Evolutionary conservation across 1,140 invertebrate species (phyloP), one percentile per base, ranked within the genome.

Genomic region (Dinoponera quadriceps): DNA sequence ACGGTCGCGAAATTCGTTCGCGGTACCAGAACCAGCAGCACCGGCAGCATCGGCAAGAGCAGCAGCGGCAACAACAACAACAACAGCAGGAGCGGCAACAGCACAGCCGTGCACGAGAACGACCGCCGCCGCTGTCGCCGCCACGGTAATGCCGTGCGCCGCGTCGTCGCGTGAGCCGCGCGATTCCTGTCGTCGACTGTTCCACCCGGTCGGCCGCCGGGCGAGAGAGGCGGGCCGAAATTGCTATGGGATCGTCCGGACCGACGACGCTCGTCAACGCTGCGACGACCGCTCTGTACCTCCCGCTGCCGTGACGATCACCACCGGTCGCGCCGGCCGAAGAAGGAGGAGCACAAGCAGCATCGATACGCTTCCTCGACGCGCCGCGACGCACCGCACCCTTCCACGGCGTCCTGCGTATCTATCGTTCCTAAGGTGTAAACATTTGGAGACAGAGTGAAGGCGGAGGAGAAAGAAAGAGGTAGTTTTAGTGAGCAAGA

Each of bases 231-330:
- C 80, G 72, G 74, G 22, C 85, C 68, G 69, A 88, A 83, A 82
- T 69, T 88, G 78, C 72, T 84, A 88, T 88, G 88, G 86, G 82
- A 88, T 88, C 88, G 81, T 82, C 81, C 88, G 83, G 84, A 44
- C 7, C 75, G 63, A 54, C 65, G 75, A 80, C 18, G 87, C 74
- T 60, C 33, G 54, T 63, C 83, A 62, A 84, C 66, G 77, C 84
- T 27, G 63, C 62, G n/a, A 22, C 84, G 81, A 74, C 49, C 55
- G 60, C 49, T 78, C 60, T 59, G 55, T 62, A 49, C 65, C 71
- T 49, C 66, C 81, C 63, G 75, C 33, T 62, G 22, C 75, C 65
- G 75, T 80, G 75, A 80, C 85, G 87, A 82, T 80, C 82, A 85
- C 65, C 54, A 83, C 66, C 74, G 75, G 69, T 74, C 68, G 69